phyloP scores from a whole-genome alignment of 2,888 invertebrate species.

The Argyresthia albistria region DNA sequence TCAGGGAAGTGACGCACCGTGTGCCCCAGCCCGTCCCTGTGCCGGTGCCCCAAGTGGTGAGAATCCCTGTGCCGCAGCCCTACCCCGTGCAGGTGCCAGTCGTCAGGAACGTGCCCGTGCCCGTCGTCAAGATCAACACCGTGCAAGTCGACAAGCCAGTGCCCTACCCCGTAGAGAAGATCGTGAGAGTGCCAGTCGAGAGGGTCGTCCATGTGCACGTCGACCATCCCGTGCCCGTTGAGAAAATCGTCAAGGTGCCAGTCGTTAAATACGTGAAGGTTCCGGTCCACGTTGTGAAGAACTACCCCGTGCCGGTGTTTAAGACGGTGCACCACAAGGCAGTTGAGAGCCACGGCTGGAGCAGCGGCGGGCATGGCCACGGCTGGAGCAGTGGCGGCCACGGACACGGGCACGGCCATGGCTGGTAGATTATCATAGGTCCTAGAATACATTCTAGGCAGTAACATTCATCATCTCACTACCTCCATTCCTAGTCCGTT shows the following conservation, averaged over 20 bases:
- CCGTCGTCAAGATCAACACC: constrained; percentile 69
- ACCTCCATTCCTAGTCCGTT: constrained; percentile 32
- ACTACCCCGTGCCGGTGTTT: constrained; percentile 50
- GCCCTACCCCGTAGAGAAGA: constrained; percentile 73
- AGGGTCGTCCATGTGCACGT: constrained; percentile 68
- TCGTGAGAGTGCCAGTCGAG: constrained; percentile 71
- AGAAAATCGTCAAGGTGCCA: constrained; percentile 65
- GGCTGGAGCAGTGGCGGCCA: constrained; percentile 23
- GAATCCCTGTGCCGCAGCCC: constrained; percentile 70
- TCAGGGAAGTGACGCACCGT: constrained; percentile 61
- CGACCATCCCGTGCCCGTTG: constrained; percentile 68
- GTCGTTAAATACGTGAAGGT: constrained; percentile 64
- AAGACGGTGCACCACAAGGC: constrained; percentile 62
- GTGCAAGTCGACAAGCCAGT: constrained; percentile 72
- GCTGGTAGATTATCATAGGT: constrained; percentile 11
- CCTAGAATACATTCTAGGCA: neutral
- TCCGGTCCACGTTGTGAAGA: constrained; percentile 54
- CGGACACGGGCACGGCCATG: constrained; percentile 18
- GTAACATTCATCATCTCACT: neutral
- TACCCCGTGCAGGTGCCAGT: constrained; percentile 72
- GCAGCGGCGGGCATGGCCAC: constrained; percentile 22
- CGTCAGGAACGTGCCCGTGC: constrained; percentile 65
- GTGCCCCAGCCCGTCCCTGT: constrained; percentile 71
- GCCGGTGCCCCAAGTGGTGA: constrained; percentile 64
- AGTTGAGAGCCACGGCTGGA: constrained; percentile 26